Evolutionary conservation across 2,113 vertebrate species (phyloP).

Genomic region (Prietella phreatophila): DNA sequence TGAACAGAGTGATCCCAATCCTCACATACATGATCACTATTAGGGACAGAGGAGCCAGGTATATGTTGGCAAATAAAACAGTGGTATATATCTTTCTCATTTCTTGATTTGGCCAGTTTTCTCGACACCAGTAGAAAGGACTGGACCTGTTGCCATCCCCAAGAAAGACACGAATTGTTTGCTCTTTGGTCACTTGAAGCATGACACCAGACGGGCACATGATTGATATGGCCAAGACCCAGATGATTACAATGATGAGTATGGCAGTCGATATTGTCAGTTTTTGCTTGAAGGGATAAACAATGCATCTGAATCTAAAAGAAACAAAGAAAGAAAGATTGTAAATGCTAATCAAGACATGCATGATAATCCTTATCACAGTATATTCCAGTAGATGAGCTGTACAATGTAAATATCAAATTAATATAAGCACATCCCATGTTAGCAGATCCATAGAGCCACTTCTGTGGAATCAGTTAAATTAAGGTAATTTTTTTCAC

Average conservation of each 20-base stretch:
- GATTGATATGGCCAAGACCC: conserved; percentile 84
- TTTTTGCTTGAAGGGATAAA: conserved; percentile 90
- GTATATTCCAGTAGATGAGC: neutral
- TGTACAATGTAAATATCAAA: neutral
- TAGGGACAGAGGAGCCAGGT: conserved; percentile 83
- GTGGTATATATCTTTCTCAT: conserved; percentile 92
- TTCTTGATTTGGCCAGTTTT: conserved; percentile 84
- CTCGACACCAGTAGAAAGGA: conserved; percentile 86
- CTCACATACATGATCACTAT: conserved; percentile 84
- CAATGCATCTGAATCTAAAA: conserved; percentile 82
- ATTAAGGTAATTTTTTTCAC: neutral
- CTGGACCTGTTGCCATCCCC: conserved; percentile 73
- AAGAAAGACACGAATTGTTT: conserved; percentile 75
- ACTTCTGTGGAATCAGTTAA: neutral
- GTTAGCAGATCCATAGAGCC: neutral
- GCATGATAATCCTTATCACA: neutral
- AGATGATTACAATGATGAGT: conserved; percentile 78
- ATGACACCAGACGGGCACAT: conserved; percentile 89
- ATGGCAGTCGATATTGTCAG: conserved; percentile 75
- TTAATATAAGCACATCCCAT: neutral
- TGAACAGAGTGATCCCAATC: conserved; percentile 82
- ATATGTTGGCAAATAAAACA: conserved; percentile 87
- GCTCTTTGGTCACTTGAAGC: conserved; percentile 84
- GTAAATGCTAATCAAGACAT: neutral
- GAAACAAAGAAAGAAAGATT: neutral